Percentiles rank a stretch among this genome's conserved stretches.
Conservation (phyloP, 2,797 vertebrate genomes). For the Cirrhinus mrigala region DNA sequence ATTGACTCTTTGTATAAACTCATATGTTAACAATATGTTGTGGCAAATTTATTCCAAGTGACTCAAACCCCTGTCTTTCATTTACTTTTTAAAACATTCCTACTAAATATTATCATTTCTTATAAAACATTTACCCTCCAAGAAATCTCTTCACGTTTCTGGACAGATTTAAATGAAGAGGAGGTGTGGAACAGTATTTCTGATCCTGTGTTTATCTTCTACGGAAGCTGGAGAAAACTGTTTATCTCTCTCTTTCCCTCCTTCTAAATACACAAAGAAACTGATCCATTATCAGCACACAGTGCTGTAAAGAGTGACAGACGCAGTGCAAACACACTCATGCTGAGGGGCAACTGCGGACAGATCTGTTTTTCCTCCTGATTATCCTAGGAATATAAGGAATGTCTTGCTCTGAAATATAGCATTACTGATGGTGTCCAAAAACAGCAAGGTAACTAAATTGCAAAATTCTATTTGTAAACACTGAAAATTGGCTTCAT, state of each 20-base stretch:
- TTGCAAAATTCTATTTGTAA: conserved; percentile 4
- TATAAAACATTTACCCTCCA: background rate
- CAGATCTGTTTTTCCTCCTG: background rate
- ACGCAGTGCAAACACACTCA: conserved; percentile 24
- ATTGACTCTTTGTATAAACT: background rate
- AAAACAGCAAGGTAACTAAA: background rate
- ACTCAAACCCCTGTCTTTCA: background rate
- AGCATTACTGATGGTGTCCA: background rate
- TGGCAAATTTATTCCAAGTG: background rate
- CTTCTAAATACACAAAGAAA: conserved; percentile 8
- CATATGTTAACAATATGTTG: background rate
- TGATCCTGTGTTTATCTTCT: background rate
- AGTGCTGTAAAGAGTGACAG: background rate
- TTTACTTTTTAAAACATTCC: too few relatives aligned
- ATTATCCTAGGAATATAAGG: background rate
- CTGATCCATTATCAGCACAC: conserved; percentile 14
- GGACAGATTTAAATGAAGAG: background rate
- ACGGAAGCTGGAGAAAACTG: conserved; percentile 55
- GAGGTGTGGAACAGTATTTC: background rate
- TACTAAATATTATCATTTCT: background rate
- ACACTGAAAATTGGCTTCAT: background rate
- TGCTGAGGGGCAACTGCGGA: background rate
- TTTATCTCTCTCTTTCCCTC: conserved; percentile 16
- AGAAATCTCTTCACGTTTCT: background rate
- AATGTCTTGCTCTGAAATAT: background rate